A percentile compares a stretch with the other conserved stretches of the same genome.
phyloP scores from a whole-genome alignment of 2,113 vertebrate genomes.

The Zingel zingel region DNA sequence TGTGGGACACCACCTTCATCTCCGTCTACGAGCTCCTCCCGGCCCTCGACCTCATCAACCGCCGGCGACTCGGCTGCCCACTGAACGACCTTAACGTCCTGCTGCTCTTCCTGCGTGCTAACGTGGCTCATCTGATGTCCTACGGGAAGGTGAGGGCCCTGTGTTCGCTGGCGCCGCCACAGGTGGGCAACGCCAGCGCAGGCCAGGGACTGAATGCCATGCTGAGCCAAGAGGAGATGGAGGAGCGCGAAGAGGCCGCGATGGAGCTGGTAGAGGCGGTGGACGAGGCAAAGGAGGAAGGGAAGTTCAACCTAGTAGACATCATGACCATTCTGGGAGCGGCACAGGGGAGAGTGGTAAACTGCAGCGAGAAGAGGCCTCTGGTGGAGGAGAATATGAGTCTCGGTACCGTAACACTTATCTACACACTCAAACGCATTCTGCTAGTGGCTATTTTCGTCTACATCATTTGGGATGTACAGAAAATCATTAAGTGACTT shows the following conservation, averaged over 20 bases:
- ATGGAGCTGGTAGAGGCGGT: slow-evolving; percentile 83
- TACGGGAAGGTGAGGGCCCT: slow-evolving; percentile 91
- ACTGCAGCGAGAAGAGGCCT: slow-evolving; percentile 82
- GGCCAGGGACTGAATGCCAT: slow-evolving; percentile 64
- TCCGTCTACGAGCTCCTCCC: slow-evolving; percentile 95
- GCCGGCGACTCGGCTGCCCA: slow-evolving; percentile 91
- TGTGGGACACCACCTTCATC: slow-evolving; percentile 94
- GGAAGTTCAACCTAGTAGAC: slow-evolving; percentile 90
- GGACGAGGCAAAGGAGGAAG: slow-evolving; percentile 83
- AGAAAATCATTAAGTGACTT: slow-evolving; percentile 82
- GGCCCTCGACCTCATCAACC: slow-evolving; percentile 90
- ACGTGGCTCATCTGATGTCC: slow-evolving; percentile 90
- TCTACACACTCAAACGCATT: slow-evolving; percentile 84
- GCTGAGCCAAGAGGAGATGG: slow-evolving; percentile 81
- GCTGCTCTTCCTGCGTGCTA: slow-evolving; percentile 93
- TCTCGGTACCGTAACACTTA: slow-evolving; percentile 85
- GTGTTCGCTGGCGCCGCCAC: slow-evolving; percentile 87
- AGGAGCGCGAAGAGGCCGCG: slow-evolving; percentile 80
- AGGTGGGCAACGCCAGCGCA: slow-evolving; percentile 78
- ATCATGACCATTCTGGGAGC: slow-evolving; percentile 96
- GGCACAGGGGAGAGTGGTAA: slow-evolving; percentile 78
- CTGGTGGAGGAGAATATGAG: slow-evolving; percentile 85
- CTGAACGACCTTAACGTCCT: slow-evolving; percentile 95
- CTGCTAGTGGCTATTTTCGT: slow-evolving; percentile 79
- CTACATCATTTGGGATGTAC: slow-evolving; percentile 85